Percentiles rank a stretch among this genome's conserved stretches.
These are phyloP conservation scores for Mobula birostris DNA, from an alignment of 2,113 vertebrate species.

Conservation along the genomic window DNA sequence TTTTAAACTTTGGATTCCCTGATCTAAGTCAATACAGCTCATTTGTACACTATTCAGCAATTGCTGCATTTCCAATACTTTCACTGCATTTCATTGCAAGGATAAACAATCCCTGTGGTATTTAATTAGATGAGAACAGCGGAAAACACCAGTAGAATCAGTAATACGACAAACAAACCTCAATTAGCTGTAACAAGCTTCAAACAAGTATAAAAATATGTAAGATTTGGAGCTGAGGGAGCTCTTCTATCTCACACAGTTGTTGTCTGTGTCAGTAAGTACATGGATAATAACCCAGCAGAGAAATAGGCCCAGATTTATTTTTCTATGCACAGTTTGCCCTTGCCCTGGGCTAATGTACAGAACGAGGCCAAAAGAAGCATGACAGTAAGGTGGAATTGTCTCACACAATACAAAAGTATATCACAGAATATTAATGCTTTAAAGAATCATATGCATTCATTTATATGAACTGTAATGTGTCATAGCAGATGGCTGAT, in stretches of 20 bases:
- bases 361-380: background rate
- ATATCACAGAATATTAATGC: background rate
- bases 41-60: background rate
- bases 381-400: background rate
- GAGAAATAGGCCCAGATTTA: background rate
- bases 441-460: background rate
- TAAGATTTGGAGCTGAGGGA: conserved; percentile 9
- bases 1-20: background rate
- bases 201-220: background rate
- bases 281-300: background rate
- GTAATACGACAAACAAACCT: background rate
- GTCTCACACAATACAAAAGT: background rate
- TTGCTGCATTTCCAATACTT: conserved; percentile 6
- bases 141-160: background rate
- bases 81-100: background rate
- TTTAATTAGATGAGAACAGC: background rate
- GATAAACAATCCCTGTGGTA: background rate
- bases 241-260: background rate
- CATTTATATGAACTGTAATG: background rate
- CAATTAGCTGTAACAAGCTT: conserved; percentile 4
- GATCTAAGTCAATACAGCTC: background rate
- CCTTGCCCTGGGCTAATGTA: background rate
- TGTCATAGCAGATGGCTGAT: background rate
- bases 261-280: background rate
- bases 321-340: background rate